Percentiles rank a stretch among this genome's conserved stretches.
Conservation (phyloP, 2,797 vertebrate genomes). For the Acanthopagrus latus region DNA sequence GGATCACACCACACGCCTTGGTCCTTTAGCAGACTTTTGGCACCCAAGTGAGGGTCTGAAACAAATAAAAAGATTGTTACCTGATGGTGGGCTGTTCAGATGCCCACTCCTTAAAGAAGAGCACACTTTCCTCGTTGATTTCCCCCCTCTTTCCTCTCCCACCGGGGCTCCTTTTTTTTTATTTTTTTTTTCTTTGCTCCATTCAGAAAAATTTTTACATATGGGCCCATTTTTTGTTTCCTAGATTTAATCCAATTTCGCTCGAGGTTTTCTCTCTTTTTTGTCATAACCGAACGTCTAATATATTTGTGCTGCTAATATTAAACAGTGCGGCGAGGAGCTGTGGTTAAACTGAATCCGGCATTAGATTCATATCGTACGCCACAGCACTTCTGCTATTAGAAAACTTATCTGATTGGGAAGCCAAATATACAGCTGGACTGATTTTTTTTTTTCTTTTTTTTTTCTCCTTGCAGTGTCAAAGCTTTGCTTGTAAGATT, state of each 20-base stretch:
- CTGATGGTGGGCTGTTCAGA: conserved; percentile 59
- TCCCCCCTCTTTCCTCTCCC: background rate
- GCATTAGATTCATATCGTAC: conserved; percentile 49
- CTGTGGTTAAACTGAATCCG: conserved; percentile 50
- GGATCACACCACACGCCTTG: conserved; percentile 57
- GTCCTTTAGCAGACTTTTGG: conserved; percentile 54
- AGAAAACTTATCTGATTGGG: conserved; percentile 48
- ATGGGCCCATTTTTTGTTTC: background rate
- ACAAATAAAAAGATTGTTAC: conserved; percentile 73
- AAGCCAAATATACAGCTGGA: conserved; percentile 19
- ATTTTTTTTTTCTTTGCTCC: conserved; percentile 2
- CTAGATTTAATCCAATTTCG: conserved; percentile 54
- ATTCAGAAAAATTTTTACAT: conserved; percentile 39
- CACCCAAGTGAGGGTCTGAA: conserved; percentile 53
- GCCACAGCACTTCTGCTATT: conserved; percentile 32
- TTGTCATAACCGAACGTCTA: conserved; percentile 47
- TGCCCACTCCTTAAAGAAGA: conserved; percentile 36
- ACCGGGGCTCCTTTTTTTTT: no score
- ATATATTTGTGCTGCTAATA: conserved; percentile 63
- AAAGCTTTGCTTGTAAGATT: background rate
- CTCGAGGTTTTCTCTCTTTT: conserved; percentile 45
- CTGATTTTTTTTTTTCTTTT: background rate
- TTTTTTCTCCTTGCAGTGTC: background rate
- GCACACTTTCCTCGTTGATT: conserved; percentile 11
- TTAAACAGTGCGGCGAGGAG: conserved; percentile 53